Conservation (phyloP, 2,888 invertebrate genomes). For the Oscheius sp. region DNA sequence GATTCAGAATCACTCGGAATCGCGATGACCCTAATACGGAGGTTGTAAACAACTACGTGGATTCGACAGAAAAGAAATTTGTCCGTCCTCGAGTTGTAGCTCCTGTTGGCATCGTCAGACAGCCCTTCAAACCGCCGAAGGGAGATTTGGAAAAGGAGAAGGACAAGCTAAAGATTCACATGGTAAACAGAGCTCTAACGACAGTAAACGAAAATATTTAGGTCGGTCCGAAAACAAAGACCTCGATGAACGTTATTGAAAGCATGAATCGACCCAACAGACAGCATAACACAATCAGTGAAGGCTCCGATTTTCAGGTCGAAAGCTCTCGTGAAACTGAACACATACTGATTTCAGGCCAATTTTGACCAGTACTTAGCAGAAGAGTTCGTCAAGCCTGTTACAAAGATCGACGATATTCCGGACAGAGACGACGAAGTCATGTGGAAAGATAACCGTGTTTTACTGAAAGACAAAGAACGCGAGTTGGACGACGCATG, state of each 20-base stretch:
- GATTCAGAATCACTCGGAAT: slow-evolving; percentile 27
- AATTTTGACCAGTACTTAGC: slow-evolving; percentile 12
- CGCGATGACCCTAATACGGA: slow-evolving; percentile 27
- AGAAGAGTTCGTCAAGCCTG: slow-evolving; percentile 21
- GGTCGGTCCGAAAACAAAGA: slow-evolving; percentile 31
- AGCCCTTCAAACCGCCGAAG: slow-evolving; percentile 30
- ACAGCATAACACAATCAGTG: slow-evolving; percentile 5
- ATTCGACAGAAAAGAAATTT: slow-evolving; percentile 17
- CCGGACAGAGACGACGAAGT: slow-evolving; percentile 29
- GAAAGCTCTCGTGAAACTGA: not conserved
- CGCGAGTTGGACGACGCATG: slow-evolving; percentile 39
- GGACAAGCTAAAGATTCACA: slow-evolving; percentile 29
- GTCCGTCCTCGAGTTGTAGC: slow-evolving; percentile 28
- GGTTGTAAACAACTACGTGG: slow-evolving; percentile 34
- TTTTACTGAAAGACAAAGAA: slow-evolving; percentile 14
- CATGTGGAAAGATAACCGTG: slow-evolving; percentile 21
- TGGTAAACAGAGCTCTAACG: slow-evolving; percentile 12
- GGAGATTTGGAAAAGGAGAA: slow-evolving; percentile 35
- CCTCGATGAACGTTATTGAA: slow-evolving; percentile 8
- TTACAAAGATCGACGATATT: not conserved
- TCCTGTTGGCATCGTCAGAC: slow-evolving; percentile 25
- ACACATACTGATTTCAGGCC: slow-evolving; percentile 9
- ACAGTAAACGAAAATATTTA: not conserved
- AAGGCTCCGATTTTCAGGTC: slow-evolving; percentile 24
- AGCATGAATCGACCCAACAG: slow-evolving; percentile 1